Base-by-base conservation (phyloP, 1,140 invertebrate genomes). In the Diabrotica virgifera region DNA sequence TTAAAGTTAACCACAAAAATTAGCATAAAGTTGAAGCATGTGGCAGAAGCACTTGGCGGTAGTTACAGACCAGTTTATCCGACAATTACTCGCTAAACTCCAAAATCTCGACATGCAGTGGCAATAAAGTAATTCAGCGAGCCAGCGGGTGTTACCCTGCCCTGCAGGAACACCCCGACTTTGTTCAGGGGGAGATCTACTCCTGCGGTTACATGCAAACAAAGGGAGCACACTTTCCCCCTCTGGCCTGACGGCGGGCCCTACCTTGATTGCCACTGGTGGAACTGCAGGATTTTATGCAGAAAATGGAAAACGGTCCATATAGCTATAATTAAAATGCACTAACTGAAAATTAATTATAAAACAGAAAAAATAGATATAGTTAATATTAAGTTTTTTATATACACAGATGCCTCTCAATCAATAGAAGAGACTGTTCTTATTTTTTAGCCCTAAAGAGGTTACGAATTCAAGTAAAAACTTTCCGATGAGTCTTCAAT, bases 121-220 rank as follows among this genome's bases (percentile, higher is more conserved):
- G 55, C 55, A 57, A 57, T 57, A 57, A 57, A 57, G 36, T 57
- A 57, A 57, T 57, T 57, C 55, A n/a, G 36, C 35, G 36, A 10
- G 36, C 55, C 55, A 37, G 36, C 55, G 55, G 55, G 55, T 57
- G 36, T 57, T 57, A 12, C 5, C 55, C 55, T 12, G 55, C 55
- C 55, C 36, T 36, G 55, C 55, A 36, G 55, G 55, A 57, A 12
- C 55, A 57, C 55, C 55, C 36, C 36, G 36, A 37, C n/a, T 36
- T 37, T 57, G 37, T 57, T 24, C 8, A 57, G 55, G 55, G 55
- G 55, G 55, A 57, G 36, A 57, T 57, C 55, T 57, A 57, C 36
- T 46, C 40, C 55, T 57, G 55, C 55, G 59, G 46, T 61, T 60
- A 52, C 59, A 61, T 61, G 59, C 59, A 61, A 61, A 61, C 59